These are phyloP conservation scores for Scaptodrosophila lebanonensis DNA, from an alignment of 1,140 invertebrate species.

Conservation along the genomic window DNA sequence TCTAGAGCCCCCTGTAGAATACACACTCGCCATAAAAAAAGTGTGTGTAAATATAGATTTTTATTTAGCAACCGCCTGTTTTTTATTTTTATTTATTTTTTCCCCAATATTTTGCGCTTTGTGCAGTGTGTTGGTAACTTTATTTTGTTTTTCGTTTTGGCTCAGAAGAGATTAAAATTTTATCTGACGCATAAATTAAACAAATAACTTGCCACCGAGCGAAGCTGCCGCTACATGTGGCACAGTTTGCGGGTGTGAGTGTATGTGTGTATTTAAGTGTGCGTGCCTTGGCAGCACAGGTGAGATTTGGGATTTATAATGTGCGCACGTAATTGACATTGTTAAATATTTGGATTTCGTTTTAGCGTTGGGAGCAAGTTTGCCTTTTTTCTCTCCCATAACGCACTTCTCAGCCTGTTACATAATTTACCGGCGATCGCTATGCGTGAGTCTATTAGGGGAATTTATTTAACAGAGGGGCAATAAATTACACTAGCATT, in stretches of 20 bases:
- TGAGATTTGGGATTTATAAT: constrained; percentile 76
- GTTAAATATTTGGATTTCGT: constrained; percentile 71
- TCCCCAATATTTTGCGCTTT: background rate
- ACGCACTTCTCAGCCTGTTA: too few relatives aligned
- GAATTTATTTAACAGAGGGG: constrained; percentile 2
- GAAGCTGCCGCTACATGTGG: too few relatives aligned
- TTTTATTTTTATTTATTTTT: constrained; percentile 33
- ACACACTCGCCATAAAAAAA: constrained; percentile 45
- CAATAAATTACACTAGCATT: too few relatives aligned
- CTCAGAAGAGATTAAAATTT: constrained; percentile 74
- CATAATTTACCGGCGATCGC: constrained; percentile 7
- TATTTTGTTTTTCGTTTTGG: constrained; percentile 56
- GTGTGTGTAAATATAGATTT: constrained; percentile 69
- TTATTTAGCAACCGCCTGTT: constrained; percentile 55
- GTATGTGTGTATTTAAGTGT: constrained; percentile 3
- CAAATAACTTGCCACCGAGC: constrained; percentile 59
- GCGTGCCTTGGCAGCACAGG: constrained; percentile 55
- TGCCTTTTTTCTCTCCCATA: too few relatives aligned
- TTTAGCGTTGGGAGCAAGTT: constrained; percentile 24
- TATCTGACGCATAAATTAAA: constrained; percentile 75
- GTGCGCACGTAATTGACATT: constrained; percentile 74
- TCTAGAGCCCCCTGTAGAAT: constrained; percentile 59
- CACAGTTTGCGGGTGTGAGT: constrained; percentile 20
- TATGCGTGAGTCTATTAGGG: constrained; percentile 24
- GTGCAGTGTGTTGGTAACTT: constrained; percentile 40